Percentiles rank a stretch among this genome's conserved stretches.
phyloP scores from a whole-genome alignment of 2,888 invertebrate genomes.

The Apoderus coryli region DNA sequence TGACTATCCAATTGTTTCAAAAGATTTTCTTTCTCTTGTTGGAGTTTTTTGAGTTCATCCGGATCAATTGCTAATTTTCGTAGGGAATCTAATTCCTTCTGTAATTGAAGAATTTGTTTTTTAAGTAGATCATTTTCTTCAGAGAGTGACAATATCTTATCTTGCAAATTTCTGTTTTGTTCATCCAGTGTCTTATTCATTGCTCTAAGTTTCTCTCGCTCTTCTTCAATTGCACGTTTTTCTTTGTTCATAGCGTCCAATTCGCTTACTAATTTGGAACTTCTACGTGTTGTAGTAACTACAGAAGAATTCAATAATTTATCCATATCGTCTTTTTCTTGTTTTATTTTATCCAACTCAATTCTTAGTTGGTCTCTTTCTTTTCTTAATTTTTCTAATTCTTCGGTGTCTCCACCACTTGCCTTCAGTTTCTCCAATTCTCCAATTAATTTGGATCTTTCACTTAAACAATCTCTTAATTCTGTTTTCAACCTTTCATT shows the following conservation, averaged over 20 bases:
- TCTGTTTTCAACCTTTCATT: constrained; percentile 12
- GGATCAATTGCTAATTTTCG: constrained; percentile 12
- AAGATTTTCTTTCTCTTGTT: constrained; percentile 21
- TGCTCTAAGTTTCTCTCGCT: constrained; percentile 7
- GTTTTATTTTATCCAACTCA: constrained; percentile 12
- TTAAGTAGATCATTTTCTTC: constrained; percentile 15
- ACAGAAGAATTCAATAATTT: constrained; percentile 18
- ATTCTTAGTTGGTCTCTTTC: constrained; percentile 7
- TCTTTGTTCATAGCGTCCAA: constrained; percentile 13
- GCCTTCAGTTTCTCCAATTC: constrained; percentile 11
- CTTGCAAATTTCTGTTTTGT: constrained; percentile 10
- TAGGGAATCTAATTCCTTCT: constrained; percentile 9
- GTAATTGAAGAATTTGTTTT: constrained; percentile 9
- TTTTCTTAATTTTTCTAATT: constrained; percentile 1
- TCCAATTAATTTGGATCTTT: constrained; percentile 9
- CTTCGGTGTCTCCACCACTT: not conserved
- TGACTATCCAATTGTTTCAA: constrained; percentile 20
- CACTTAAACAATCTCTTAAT: constrained; percentile 11
- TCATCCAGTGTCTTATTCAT: constrained; percentile 9
- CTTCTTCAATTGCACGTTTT: constrained; percentile 12
- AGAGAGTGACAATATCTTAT: constrained; percentile 10
- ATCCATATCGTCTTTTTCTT: constrained; percentile 21
- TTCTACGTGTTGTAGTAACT: constrained; percentile 15
- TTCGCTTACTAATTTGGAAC: constrained; percentile 18
- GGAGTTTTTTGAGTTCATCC: constrained; percentile 16